phyloP scores from a whole-genome alignment of 2,113 vertebrate species.

The Dicrurus megarhynchus region DNA sequence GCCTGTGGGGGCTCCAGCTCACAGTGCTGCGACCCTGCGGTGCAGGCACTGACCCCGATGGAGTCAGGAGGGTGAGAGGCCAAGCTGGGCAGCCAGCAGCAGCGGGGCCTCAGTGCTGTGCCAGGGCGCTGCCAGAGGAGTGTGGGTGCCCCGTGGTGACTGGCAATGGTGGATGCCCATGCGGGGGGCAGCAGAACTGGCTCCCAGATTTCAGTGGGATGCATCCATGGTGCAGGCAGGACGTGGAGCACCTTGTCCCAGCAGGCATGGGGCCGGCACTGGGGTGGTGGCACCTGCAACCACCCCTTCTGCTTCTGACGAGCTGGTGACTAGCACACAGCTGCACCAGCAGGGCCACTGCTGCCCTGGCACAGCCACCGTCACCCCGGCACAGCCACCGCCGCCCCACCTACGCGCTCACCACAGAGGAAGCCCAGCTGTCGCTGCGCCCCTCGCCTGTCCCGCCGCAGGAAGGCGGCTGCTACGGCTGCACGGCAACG shows the following conservation, averaged over 20 bases:
- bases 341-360: background rate
- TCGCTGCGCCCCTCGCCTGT: background rate
- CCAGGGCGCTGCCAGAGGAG: accelerated
- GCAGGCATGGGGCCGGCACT: accelerated
- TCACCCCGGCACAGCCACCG: background rate
- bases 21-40: accelerated
- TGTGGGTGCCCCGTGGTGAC: background rate
- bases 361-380: background rate
- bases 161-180: accelerated
- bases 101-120: background rate
- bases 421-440: conserved; percentile 17
- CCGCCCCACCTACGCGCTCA: background rate
- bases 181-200: background rate
- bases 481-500: background rate
- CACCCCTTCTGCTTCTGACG: background rate
- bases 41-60: accelerated
- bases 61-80: background rate
- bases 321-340: background rate
- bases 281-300: accelerated
- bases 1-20: background rate
- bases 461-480: background rate
- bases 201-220: background rate
- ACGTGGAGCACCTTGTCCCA: accelerated
- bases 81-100: background rate
- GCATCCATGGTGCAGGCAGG: accelerated